phyloP scores from a whole-genome alignment of 2,113 vertebrate species.

The Sialia sialis region DNA sequence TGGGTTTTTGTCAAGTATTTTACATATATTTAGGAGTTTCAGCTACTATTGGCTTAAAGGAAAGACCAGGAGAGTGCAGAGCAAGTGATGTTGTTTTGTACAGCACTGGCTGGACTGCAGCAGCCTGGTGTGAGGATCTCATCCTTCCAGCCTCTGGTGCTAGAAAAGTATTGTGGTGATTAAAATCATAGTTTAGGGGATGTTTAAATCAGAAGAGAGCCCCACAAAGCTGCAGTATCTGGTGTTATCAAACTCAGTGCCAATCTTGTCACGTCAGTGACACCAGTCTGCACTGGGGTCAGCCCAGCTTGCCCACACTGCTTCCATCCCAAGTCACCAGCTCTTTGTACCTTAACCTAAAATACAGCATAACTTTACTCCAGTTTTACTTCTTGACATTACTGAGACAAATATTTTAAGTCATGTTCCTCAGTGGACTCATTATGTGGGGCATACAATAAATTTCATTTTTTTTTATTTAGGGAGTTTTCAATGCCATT shows the following conservation, averaged over 20 bases:
- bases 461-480: neutral
- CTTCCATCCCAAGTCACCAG: neutral
- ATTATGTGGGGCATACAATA: neutral
- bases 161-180: neutral
- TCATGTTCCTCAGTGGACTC: neutral
- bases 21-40: neutral
- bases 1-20: neutral
- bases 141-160: neutral
- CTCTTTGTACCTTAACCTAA: neutral
- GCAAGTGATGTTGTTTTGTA: neutral
- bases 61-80: neutral
- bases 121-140: rapidly evolving
- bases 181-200: neutral
- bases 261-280: neutral
- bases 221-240: neutral
- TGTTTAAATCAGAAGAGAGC: neutral
- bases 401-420: neutral
- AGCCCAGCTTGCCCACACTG: neutral
- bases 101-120: neutral
- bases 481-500: neutral
- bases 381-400: neutral
- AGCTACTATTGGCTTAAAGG: neutral
- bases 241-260: neutral
- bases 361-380: neutral
- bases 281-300: neutral